Evolutionary conservation across 2,888 invertebrate genomes (phyloP), one percentile per base, ranked within the genome.

Genomic region (Endomychus coccineus): DNA sequence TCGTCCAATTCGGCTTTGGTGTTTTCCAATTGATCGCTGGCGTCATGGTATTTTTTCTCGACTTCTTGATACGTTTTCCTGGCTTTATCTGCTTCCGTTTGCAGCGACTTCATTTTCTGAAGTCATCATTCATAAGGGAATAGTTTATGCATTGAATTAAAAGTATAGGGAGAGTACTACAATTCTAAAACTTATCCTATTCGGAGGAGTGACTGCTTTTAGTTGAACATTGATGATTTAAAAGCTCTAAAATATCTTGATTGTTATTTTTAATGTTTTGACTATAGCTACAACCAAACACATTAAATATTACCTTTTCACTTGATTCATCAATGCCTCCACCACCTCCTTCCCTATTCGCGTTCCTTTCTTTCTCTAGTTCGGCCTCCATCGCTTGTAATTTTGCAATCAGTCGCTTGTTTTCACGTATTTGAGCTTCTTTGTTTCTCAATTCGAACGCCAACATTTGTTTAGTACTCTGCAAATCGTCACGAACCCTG

Each of bases 381-480:
- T 89, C 87, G 7, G 83, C 82, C 67, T 89, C 87, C 48, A 89
- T 69, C 55, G 86, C 86, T 15, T 80, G 75, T 59, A 89, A 80
- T 63, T 80, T 80, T 31, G 83, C 78, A 60, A 80, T 70, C 31
- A 90, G 73, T 52, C 87, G 78, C 62, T 88, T 88, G 59, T 88
- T 90, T 66, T 91, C 90, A 55, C 87, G 50, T 12, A 59, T 58
- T 46, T 87, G 76, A 1, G 83, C 83, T 64, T 88, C 88, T 57
- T 88, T 89, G 57, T 87, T 87, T 55, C 77, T 74, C 50, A 90
- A 68, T 67, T 91, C 91, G 39, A 88, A 72, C 9, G 89, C 89
- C 42, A 91, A 68, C 73, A 91, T 79, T 68, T 91, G 90, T 64
- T 91, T 91, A 4, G 89, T 89, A 39, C 89, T 89, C 59, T 91